Conservation (phyloP, 2,888 invertebrate genomes). For the Lepeophtheirus nordmannii region DNA sequence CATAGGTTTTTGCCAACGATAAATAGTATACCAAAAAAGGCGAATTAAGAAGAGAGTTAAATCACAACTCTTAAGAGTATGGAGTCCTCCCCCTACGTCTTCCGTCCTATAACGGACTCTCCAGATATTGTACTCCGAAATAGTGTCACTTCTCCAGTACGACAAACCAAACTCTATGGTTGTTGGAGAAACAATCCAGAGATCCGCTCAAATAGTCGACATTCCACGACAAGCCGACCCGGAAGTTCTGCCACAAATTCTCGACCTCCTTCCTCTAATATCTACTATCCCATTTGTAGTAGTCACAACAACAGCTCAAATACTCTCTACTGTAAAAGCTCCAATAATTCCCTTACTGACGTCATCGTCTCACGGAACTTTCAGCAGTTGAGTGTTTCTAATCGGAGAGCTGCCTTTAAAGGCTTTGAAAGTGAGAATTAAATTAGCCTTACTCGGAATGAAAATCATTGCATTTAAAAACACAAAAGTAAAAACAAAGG, state of each 20-base stretch:
- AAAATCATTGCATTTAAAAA: neutral
- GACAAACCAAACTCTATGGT: neutral
- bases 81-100: constrained; percentile 11
- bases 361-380: constrained; percentile 23
- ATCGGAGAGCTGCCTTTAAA: constrained; percentile 21
- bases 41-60: no score
- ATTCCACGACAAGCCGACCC: neutral
- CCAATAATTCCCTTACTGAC: constrained; percentile 21
- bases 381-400: constrained; percentile 21
- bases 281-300: neutral
- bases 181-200: neutral
- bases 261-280: neutral
- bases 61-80: no score
- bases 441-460: neutral
- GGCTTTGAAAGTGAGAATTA: constrained; percentile 14
- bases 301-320: neutral
- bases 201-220: neutral
- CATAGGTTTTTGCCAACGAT: neutral
- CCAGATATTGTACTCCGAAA: neutral
- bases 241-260: neutral
- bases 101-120: constrained; percentile 12
- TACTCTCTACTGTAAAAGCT: constrained; percentile 13
- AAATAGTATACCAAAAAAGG: neutral
- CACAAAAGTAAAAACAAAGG: constrained; percentile 7
- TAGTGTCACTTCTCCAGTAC: neutral